A percentile compares a stretch with the other conserved stretches of the same genome.
Conservation (phyloP, 2,113 vertebrate species). For the Tragelaphus scriptus region DNA sequence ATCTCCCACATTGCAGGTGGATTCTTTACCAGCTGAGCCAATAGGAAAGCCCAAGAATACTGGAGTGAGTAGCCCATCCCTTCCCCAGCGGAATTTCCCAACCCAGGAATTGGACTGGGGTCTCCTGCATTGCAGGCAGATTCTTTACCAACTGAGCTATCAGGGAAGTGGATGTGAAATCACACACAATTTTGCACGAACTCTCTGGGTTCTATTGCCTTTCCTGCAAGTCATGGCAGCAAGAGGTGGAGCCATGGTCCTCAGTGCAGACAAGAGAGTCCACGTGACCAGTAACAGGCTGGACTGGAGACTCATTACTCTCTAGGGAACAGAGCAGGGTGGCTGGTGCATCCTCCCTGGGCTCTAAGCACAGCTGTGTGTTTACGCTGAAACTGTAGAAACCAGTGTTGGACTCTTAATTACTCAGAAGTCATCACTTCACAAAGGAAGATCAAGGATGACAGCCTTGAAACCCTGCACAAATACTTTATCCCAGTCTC, state of each 20-base stretch:
- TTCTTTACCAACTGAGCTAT: background rate
- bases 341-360: fast-evolving
- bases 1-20: background rate
- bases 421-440: background rate
- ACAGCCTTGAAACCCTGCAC: background rate
- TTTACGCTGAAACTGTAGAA: background rate
- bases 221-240: background rate
- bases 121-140: background rate
- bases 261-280: fast-evolving
- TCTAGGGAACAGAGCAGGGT: background rate
- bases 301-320: fast-evolving
- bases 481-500: background rate
- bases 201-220: background rate
- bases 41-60: background rate
- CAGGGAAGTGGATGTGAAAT: background rate
- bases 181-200: fast-evolving
- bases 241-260: fast-evolving
- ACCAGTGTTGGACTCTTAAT: background rate
- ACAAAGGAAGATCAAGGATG: background rate
- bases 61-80: background rate
- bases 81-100: background rate
- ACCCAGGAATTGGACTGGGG: background rate
- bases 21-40: background rate
- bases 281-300: too few relatives aligned
- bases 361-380: fast-evolving